Base-by-base conservation (phyloP, 2,888 invertebrate species). In the Aleiodes testaceus region DNA sequence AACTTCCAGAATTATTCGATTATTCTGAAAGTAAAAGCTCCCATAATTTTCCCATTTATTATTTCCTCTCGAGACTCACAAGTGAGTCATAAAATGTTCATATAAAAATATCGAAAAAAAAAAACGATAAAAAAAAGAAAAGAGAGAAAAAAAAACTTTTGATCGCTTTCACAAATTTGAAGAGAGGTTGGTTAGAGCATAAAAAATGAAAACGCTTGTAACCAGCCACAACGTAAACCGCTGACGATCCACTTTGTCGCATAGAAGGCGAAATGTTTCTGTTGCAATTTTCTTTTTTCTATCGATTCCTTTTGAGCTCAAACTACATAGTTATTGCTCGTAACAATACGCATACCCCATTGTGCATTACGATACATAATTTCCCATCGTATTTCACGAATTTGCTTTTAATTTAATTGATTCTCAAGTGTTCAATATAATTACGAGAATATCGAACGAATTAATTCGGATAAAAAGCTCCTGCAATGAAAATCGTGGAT, bases 181-280 rank as follows among this genome's bases (percentile, higher is more conserved):
- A 50, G 45, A 52, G 55, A 70, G 49, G 50, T 66, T 66, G 61
- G 66, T 59, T 61, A 66, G 59, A 50, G 44, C 26, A 67, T 71
- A 71, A 71, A 71, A 69, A 50, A 30, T 44, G 68, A 45, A 66
- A 71, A 71, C 66, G 55, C 67, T 69, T 79, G 77, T 79, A 79
- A 78, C 70, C 69, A 36, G 16, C 42, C 52, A 26, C 77, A 70
- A 72, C 75, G 74, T 80, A 81, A 82, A 82, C 77, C 74, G 80
- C 83, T 83, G 81, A 82, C 80, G 78, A 76, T 81, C 79, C 76
- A 75, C 75, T 80, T 81, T 80, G 78, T 70, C 75, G 75, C 67
- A 59, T 72, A 76, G 75, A 36, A 59, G 9, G 59, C 18, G 59
- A 59, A 59, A 59, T 59, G 59, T 75, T 73, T 66, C 49, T 70